Base-by-base conservation (phyloP, 2,797 vertebrate genomes). In the Coilia nasus region DNA sequence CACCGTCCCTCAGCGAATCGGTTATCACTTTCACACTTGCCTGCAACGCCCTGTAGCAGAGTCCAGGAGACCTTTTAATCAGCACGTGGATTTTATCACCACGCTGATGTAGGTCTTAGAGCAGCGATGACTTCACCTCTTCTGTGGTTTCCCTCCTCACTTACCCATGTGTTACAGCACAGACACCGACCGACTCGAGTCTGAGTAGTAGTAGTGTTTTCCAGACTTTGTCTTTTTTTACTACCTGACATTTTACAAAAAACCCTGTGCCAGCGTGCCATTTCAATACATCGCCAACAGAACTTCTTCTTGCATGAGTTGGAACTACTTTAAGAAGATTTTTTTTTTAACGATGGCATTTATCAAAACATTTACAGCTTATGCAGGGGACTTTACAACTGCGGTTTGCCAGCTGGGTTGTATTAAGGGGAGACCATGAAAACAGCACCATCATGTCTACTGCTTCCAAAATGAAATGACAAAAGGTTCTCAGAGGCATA, bases 41-140 rank as follows among this genome's bases (percentile, higher is more conserved):
- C 28, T 15, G 7, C n/a, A 10, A 75, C 67, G 1, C 67, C 67
- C 67, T 41, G 67, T 14, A 35, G 67, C 67, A 75, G 67, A 75
- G 67, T 75, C 67, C 67, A 31, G 67, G 28, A 75, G 67, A 19
- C 67, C 35, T 35, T 17, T 41, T 75, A 75, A 75, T 75, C 67
- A 75, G 67, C 67, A 75, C 67, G 67, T 75, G 67, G 67, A 75
- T 75, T 75, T 35, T 35, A 56, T 57, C 56, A 60, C 19, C 25
- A 3, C 82, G 23, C 82, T 35, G 28, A 83, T 56, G 47, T 59
- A 83, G 82, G 28, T 60, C 67, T 35, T 14, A 17, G n/a, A 28
- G 23, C 23, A 64, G 23, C 11, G 62, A 64, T 25, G 62, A 64
- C 62, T 64, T 23, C 28, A 23, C 25, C 11, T 23, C 23, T 25